Percentiles rank a stretch among this genome's conserved stretches.
These are phyloP conservation scores for Procambarus virginalis DNA, from an alignment of 1,140 invertebrate genomes.

Conservation along the genomic window DNA sequence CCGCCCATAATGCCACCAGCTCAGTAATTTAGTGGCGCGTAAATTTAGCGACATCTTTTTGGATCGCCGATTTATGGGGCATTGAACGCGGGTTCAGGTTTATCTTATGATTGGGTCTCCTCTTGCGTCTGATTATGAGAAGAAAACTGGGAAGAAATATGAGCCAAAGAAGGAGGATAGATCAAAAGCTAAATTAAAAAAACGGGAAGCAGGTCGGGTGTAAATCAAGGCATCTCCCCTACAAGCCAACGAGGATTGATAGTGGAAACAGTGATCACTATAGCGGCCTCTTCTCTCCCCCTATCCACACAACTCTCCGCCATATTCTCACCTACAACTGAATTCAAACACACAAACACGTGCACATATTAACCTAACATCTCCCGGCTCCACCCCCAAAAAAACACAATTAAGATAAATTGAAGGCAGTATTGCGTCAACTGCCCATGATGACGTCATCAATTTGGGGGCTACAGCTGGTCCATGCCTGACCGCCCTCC, in stretches of 20 bases:
- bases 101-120: too few species aligned
- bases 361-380: too few species aligned
- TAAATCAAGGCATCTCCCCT: conserved; percentile 31
- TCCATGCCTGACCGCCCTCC: background rate
- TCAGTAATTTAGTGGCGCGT: conserved; percentile 31
- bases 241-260: conserved; percentile 16
- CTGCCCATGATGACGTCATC: too few species aligned
- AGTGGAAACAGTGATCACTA: background rate
- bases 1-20: conserved; percentile 6
- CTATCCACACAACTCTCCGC: too few species aligned
- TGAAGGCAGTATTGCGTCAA: too few species aligned
- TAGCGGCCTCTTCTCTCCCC: background rate
- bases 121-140: background rate
- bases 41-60: conserved; percentile 26
- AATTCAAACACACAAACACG: too few species aligned
- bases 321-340: too few species aligned
- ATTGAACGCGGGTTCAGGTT: background rate
- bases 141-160: background rate
- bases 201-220: background rate
- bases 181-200: background rate
- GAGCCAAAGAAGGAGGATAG: background rate
- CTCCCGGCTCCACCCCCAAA: too few species aligned
- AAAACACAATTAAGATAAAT: too few species aligned
- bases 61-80: background rate
- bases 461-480: too few species aligned